These are phyloP conservation scores for Sycobia sp. DNA, from an alignment of 1,140 invertebrate species.

Conservation along the genomic window DNA sequence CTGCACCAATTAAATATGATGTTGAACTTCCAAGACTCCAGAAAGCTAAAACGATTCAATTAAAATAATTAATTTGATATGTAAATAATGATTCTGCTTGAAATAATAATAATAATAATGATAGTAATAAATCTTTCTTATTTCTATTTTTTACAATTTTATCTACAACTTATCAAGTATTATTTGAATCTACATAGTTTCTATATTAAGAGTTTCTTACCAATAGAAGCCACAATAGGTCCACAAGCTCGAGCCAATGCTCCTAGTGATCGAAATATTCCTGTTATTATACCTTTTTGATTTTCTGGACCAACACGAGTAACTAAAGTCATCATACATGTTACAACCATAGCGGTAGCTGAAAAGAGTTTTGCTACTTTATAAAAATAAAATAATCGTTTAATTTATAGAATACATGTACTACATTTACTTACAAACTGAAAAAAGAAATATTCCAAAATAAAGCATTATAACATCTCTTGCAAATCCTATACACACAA, in stretches of 20 bases:
- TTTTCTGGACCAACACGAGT: slow-evolving; percentile 80
- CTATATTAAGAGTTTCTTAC: slow-evolving; percentile 50
- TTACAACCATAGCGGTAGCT: slow-evolving; percentile 94
- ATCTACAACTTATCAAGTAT: not conserved
- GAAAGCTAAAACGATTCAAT: slow-evolving; percentile 67
- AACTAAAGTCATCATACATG: slow-evolving; percentile 89
- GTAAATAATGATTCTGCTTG: not conserved
- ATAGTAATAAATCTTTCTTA: not conserved
- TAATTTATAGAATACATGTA: too few relatives aligned
- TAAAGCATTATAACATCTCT: slow-evolving; percentile 69
- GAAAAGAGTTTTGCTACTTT: slow-evolving; percentile 33
- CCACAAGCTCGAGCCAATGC: slow-evolving; percentile 91
- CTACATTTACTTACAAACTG: slow-evolving; percentile 84
- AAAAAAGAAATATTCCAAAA: slow-evolving; percentile 84
- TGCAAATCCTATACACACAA: slow-evolving; percentile 82
- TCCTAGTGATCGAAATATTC: slow-evolving; percentile 91
- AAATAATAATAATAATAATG: not conserved
- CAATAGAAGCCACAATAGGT: slow-evolving; percentile 82
- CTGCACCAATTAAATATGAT: slow-evolving; percentile 76
- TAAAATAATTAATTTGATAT: slow-evolving; percentile 5
- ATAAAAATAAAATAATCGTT: too few relatives aligned
- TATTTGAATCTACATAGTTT: too few relatives aligned
- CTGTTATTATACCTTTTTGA: slow-evolving; percentile 91
- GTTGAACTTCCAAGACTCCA: slow-evolving; percentile 78
- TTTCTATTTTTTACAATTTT: not conserved